Evolutionary conservation across 2,888 invertebrate genomes (phyloP).

Genomic region (Bombyx huttoni): DNA sequence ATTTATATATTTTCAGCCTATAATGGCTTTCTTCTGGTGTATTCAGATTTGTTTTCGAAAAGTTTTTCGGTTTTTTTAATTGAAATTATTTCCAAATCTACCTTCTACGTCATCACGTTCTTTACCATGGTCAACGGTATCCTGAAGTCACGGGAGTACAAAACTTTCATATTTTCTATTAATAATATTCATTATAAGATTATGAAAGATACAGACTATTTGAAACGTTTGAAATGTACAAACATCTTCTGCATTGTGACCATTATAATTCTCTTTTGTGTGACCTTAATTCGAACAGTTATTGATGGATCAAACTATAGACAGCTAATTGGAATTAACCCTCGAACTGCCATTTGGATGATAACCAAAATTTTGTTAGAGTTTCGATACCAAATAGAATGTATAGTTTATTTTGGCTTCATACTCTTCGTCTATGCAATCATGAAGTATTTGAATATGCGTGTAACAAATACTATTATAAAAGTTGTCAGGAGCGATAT

Average conservation of each 20-base stretch:
- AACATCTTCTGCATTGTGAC: background rate
- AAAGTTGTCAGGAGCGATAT: background rate
- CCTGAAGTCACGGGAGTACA: background rate
- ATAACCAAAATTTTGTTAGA: background rate
- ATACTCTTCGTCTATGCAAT: background rate
- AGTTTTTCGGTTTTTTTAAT: background rate
- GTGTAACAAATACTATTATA: background rate
- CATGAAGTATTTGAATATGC: background rate
- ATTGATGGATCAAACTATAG: background rate
- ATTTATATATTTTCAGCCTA: background rate
- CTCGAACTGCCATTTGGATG: background rate
- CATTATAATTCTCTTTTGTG: background rate
- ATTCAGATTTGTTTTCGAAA: background rate
- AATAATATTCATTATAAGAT: background rate
- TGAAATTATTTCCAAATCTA: background rate
- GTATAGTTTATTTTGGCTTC: background rate
- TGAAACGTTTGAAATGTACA: background rate
- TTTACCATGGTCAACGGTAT: background rate
- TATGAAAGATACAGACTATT: background rate
- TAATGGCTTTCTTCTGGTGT: background rate
- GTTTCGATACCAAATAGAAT: background rate
- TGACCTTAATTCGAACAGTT: background rate
- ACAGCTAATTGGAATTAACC: background rate
- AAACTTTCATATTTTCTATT: background rate
- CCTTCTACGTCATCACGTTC: background rate